Evolutionary conservation across 2,888 invertebrate genomes (phyloP).

Genomic region (Celastrina argiolus): DNA sequence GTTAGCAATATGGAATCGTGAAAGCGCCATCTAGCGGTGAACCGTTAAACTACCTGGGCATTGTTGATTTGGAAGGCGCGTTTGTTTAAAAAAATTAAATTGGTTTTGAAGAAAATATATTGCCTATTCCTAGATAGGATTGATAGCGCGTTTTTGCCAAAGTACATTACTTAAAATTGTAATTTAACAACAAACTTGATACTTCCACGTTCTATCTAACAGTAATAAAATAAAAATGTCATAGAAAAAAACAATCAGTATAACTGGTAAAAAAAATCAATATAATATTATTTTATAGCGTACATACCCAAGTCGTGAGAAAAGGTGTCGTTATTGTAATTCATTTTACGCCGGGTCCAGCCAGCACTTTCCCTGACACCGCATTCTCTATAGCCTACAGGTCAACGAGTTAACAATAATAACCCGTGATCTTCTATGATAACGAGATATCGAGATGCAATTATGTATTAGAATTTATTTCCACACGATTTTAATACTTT

Average conservation of each 20-base stretch:
- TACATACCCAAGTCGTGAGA: conserved; percentile 6
- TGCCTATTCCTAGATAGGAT: too few relatives aligned
- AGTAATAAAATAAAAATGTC: background rate
- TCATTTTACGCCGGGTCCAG: conserved; percentile 22
- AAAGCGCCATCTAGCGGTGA: conserved; percentile 14
- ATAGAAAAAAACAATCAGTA: background rate
- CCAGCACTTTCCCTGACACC: conserved; percentile 24
- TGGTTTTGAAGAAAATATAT: too few relatives aligned
- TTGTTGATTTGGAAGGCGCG: background rate
- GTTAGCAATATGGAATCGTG: background rate
- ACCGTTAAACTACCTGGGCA: background rate
- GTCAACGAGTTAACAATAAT: conserved; percentile 25
- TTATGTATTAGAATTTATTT: conserved; percentile 26
- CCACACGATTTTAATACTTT: conserved; percentile 19
- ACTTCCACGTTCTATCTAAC: too few relatives aligned
- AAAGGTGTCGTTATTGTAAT: conserved; percentile 21
- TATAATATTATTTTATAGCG: background rate
- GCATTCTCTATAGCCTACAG: conserved; percentile 15
- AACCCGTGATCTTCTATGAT: conserved; percentile 26
- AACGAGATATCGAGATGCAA: conserved; percentile 20
- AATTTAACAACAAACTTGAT: too few relatives aligned
- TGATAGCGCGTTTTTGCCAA: too few relatives aligned
- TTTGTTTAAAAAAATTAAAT: too few relatives aligned
- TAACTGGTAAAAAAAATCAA: background rate
- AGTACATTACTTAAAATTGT: too few relatives aligned